Percentiles rank a stretch among this genome's conserved stretches.
These are phyloP conservation scores for Pollimyrus isidori DNA, from an alignment of 2,113 vertebrate species.

Conservation along the genomic window DNA sequence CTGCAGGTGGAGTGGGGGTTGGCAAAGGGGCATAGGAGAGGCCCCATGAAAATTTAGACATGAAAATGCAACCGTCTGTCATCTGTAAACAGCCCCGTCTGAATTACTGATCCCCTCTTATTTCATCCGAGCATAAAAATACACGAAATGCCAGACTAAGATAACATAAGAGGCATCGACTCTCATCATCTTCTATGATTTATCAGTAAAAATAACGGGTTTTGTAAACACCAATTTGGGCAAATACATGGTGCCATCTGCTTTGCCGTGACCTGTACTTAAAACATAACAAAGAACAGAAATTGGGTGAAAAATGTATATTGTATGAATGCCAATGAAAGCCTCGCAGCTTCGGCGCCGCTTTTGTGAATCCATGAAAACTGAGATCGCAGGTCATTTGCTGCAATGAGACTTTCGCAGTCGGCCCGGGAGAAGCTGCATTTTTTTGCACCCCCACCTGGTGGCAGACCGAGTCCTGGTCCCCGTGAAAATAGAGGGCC, in stretches of 20 bases:
- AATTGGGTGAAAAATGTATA: not conserved
- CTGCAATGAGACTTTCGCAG: not conserved
- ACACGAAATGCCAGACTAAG: not conserved
- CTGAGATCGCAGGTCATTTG: not conserved
- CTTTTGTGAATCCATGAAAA: not conserved
- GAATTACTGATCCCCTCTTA: not conserved
- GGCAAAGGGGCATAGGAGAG: not conserved
- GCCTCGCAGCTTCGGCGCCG: not conserved
- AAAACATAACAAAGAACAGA: not conserved
- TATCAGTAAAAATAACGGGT: not conserved
- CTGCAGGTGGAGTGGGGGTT: constrained; percentile 46
- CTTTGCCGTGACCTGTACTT: not conserved
- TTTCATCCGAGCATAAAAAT: not conserved
- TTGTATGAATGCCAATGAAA: not conserved
- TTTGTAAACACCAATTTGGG: not conserved
- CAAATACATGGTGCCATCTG: not conserved
- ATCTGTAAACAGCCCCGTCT: not conserved
- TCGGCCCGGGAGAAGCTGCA: not conserved
- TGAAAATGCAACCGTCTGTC: not conserved
- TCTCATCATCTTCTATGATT: not conserved
- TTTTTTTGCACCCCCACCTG: not conserved
- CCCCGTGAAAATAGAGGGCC: not conserved
- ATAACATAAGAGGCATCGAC: not conserved
- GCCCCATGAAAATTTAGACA: not conserved
- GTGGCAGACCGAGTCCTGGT: not conserved